phyloP scores from a whole-genome alignment of 2,888 invertebrate species.

The Sarcophaga rosellei region DNA sequence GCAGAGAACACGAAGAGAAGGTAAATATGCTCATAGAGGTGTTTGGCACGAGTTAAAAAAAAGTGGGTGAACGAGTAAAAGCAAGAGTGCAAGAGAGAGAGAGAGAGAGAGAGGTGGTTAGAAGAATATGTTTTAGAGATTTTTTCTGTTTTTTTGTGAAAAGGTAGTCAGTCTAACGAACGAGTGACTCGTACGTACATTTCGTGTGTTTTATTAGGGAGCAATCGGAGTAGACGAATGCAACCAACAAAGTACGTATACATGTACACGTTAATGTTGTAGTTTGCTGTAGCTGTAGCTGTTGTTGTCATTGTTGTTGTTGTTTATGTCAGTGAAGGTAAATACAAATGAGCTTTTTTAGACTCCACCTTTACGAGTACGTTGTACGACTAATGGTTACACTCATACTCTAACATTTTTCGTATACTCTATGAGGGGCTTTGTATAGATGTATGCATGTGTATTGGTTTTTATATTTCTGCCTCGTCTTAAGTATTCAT shows the following conservation, averaged over 20 bases:
- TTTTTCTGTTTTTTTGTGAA: neutral
- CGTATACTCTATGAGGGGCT: neutral
- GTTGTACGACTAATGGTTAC: constrained; percentile 9
- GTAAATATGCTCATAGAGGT: constrained; percentile 35
- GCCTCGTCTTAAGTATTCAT: neutral
- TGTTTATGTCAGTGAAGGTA: constrained; percentile 69
- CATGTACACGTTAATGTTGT: constrained; percentile 38
- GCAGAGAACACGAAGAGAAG: constrained; percentile 43
- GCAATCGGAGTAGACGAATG: constrained; percentile 48
- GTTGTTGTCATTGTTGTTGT: constrained; percentile 18
- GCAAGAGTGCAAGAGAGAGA: neutral
- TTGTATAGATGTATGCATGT: neutral
- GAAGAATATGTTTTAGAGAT: constrained; percentile 31
- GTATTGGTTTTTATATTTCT: neutral
- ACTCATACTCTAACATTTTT: constrained; percentile 5
- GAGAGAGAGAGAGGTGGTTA: constrained; percentile 21
- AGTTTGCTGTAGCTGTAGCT: constrained; percentile 13
- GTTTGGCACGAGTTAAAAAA: neutral
- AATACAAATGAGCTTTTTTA: constrained; percentile 77
- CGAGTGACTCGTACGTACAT: constrained; percentile 43
- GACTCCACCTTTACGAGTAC: constrained; percentile 75
- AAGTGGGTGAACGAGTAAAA: neutral
- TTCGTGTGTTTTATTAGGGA: constrained; percentile 30
- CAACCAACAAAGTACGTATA: neutral
- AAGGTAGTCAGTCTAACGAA: constrained; percentile 38